Evolutionary conservation across 2,888 invertebrate species (phyloP), one percentile per base, ranked within the genome.

Genomic region (Chrysolina oricalcia): DNA sequence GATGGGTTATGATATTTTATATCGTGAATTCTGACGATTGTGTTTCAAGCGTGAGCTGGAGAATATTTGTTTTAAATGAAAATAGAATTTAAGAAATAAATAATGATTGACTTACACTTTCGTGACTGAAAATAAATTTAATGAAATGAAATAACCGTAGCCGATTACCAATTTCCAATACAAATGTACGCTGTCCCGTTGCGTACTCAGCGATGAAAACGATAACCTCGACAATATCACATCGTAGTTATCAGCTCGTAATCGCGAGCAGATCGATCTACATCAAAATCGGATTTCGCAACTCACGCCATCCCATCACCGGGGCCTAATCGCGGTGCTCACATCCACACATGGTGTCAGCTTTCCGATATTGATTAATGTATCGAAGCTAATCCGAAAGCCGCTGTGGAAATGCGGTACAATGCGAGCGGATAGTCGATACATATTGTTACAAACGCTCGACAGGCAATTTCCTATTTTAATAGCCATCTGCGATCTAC

Each of bases 401-500:
- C 59, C 15, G 59, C 9, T 59, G 59, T 35, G 59, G 35, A 59
- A 59, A 59, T 59, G 59, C n/a, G 59, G 59, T 23, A 59, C 59
- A 59, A 59, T 27, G 35, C 59, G 1, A 9, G 35, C 35, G 59
- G 17, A 59, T 59, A 27, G 27, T 35, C 23, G 59, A 59, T 35
- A 59, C 23, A 23, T 23, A 59, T 59, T 59, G 59, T 59, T 59
- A 59, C 59, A 35, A 15, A 59, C 59, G 11, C n/a, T 59, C 59
- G 59, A 59, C 59, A 59, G 59, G 59, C 59, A 59, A 59, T 59
- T 59, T 59, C 59, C 59, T 59, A 23, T 59, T 59, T 59, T 27
- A 59, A 59, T 59, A 35, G n/a, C 59, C 35, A 59, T 59, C 59
- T 23, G 53, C 53, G 21, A 53, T 11, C 8, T 21, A 19, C 23